Percentiles rank a stretch among this genome's conserved stretches.
These are phyloP conservation scores for Oligia fasciuncula DNA, from an alignment of 2,888 invertebrate species.

Conservation along the genomic window DNA sequence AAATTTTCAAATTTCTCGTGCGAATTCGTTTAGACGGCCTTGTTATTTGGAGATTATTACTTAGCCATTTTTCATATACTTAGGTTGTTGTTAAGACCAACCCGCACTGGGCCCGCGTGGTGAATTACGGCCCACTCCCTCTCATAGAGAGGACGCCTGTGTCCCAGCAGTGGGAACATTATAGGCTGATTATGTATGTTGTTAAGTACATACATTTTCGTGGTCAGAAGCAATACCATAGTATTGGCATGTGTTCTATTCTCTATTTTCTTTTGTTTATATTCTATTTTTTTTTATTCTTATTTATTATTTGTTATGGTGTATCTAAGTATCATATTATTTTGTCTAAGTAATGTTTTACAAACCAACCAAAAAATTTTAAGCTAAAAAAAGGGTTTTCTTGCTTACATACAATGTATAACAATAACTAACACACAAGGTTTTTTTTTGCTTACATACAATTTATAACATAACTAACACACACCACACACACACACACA, in stretches of 20 bases:
- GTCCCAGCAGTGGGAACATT: no score
- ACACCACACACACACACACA: no score
- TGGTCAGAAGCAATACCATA: not conserved
- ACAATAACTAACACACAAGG: no score
- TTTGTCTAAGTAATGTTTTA: not conserved
- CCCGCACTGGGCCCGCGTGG: no score
- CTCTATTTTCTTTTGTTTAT: not conserved
- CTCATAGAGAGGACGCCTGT: no score
- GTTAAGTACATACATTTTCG: not conserved
- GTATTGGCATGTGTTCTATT: not conserved
- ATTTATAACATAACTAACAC: no score
- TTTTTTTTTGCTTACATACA: no score
- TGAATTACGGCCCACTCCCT: no score
- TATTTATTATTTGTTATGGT: not conserved
- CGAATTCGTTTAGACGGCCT: slow-evolving; percentile 18
- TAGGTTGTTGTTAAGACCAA: not conserved
- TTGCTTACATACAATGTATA: no score
- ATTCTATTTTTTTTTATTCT: not conserved
- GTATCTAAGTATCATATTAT: not conserved
- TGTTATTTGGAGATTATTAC: slow-evolving; percentile 35
- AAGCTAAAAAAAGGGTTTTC: no score
- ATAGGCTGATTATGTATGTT: not conserved
- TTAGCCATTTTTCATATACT: not conserved
- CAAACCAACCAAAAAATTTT: not conserved
- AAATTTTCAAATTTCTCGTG: slow-evolving; percentile 39